Evolutionary conservation across 1,140 invertebrate genomes (phyloP).

Genomic region (Diprion similis): DNA sequence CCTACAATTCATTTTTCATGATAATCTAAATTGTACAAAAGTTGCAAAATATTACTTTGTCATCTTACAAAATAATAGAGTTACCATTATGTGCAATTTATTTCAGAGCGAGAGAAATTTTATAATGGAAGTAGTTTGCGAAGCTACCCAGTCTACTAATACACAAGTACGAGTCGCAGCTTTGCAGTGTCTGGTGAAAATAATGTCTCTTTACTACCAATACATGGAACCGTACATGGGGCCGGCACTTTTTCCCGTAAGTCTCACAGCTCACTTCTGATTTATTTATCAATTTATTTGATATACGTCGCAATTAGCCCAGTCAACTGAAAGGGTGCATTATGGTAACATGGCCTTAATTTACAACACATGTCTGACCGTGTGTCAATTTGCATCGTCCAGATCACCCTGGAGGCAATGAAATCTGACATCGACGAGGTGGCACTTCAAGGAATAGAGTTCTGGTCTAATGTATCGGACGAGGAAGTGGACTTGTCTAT

Average conservation of each 20-base stretch:
- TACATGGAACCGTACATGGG: slow-evolving; percentile 99
- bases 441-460: slow-evolving; percentile 98
- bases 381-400: slow-evolving; percentile 16
- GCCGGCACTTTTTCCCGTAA: slow-evolving; percentile 93
- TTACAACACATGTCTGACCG: neutral
- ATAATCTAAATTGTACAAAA: too few species aligned
- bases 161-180: slow-evolving; percentile 93
- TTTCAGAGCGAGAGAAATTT: slow-evolving; percentile 90
- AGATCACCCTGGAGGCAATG: slow-evolving; percentile 99
- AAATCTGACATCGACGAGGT: slow-evolving; percentile 96
- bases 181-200: slow-evolving; percentile 98
- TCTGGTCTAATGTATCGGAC: slow-evolving; percentile 99
- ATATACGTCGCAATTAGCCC: too few species aligned
- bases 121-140: slow-evolving; percentile 99
- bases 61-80: too few species aligned
- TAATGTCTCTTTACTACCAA: slow-evolving; percentile 98
- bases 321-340: too few species aligned
- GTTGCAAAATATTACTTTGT: too few species aligned
- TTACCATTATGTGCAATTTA: slow-evolving; percentile 9
- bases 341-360: neutral
- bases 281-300: neutral
- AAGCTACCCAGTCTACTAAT: slow-evolving; percentile 85
- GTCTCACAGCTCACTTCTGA: slow-evolving; percentile 31
- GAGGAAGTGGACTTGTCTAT: slow-evolving; percentile 98
- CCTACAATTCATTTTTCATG: too few species aligned